These are phyloP conservation scores for Aldrovandia affinis DNA, from an alignment of 2,797 vertebrate genomes.

Conservation along the genomic window DNA sequence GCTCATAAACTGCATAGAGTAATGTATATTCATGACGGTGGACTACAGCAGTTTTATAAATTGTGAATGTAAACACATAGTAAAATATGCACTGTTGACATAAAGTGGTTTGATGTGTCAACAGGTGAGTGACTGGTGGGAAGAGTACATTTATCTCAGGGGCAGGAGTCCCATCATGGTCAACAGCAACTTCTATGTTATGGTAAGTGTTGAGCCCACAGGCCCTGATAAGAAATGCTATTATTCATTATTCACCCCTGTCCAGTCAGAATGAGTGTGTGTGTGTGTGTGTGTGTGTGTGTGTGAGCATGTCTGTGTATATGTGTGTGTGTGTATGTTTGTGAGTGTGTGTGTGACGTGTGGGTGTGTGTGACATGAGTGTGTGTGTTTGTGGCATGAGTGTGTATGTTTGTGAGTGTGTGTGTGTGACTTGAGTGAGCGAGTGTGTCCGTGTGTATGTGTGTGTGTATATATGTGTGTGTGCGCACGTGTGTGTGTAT, in stretches of 20 bases:
- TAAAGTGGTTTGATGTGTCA: not conserved
- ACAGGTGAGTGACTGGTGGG: constrained; percentile 98
- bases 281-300: constrained; percentile 31
- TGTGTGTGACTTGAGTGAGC: too few relatives aligned
- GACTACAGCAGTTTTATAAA: not conserved
- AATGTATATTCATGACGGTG: not conserved
- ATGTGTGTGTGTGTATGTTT: constrained; percentile 25
- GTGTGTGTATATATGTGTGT: constrained; percentile 26
- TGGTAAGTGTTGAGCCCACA: constrained; percentile 70
- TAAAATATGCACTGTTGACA: not conserved
- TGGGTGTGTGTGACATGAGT: constrained; percentile 34
- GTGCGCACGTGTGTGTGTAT: constrained; percentile 25
- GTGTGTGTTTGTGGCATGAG: constrained; percentile 19
- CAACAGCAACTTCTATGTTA: constrained; percentile 95
- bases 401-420: constrained; percentile 33
- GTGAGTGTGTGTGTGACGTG: constrained; percentile 21
- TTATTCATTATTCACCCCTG: not conserved
- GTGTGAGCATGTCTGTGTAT: constrained; percentile 20
- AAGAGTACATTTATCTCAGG: constrained; percentile 90
- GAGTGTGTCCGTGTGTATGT: too few relatives aligned
- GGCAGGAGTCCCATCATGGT: constrained; percentile 89
- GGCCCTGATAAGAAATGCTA: not conserved
- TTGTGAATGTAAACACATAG: not conserved
- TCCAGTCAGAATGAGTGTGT: too few relatives aligned
- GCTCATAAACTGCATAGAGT: not conserved